Base-by-base conservation (phyloP, 2,797 vertebrate species). In the Syndactyla subalaris region DNA sequence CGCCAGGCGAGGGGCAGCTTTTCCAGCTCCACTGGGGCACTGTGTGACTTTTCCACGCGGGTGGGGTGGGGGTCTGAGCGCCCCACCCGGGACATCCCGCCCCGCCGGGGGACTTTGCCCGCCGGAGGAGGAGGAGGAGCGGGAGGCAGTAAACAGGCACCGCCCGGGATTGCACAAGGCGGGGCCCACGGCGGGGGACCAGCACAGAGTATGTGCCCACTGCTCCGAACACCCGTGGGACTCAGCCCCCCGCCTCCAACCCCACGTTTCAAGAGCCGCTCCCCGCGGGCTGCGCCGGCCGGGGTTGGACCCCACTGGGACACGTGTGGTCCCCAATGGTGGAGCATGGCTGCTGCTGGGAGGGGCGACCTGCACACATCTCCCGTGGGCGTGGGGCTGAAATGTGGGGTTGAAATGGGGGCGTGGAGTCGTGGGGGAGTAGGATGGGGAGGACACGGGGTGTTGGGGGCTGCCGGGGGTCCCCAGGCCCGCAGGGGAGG, bases 391-490 rank as follows among this genome's bases (percentile, higher is more conserved):
- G 17, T 13, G 43, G 48, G 32, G 23, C 73, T 11, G 59, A 32
- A 52, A 51, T 29, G 30, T 23, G 36, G 15, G 23, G 24, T 8
- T 16, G 23, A 3, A 22, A 10, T 3, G 39, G 34, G 30, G 24
- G 17, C 20, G 19, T 5, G 48, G 39, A 17, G 18, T 6, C 6
- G 5, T 3, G 24, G 12, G 18, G 38, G 1, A 14, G 4, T 16
- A 52, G 11, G 23, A 12, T 1, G 5, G 14, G 18, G 6, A 45
- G 9, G 2, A 27, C 52, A 7, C 2, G 38, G 4, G 10, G 6
- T 22, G 29, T 0, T 11, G 4, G 3, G 10, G 36, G 32, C 5
- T 2, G 16, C 2, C 4, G 8, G 5, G 34, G 7, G 4, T 4
- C 36, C 34, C 22, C 12, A 5, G 1, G 10, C 14, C 32, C 12